phyloP scores from a whole-genome alignment of 2,113 vertebrate species.

The Trematomus loennbergii region DNA sequence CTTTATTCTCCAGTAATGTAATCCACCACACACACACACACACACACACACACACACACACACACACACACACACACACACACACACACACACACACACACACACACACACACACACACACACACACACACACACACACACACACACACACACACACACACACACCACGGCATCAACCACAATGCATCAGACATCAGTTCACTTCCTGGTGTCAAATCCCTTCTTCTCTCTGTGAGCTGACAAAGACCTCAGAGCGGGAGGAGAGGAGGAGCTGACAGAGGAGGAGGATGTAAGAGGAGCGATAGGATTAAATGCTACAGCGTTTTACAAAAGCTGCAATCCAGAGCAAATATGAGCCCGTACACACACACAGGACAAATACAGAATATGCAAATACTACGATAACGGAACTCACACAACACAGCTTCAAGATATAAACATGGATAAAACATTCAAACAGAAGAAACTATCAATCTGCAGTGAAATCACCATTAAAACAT shows the following conservation, averaged over 20 bases:
- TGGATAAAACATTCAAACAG: no score
- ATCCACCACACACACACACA: constrained; percentile 38
- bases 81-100: constrained; percentile 26
- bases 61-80: constrained; percentile 26
- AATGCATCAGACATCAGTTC: constrained; percentile 28
- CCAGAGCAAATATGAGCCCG: not conserved
- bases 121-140: constrained; percentile 29
- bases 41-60: constrained; percentile 19
- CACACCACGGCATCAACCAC: constrained; percentile 15
- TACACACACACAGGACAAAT: not conserved
- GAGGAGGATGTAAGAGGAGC: not conserved
- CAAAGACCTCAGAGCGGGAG: constrained; percentile 11
- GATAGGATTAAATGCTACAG: not conserved
- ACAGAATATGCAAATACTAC: not conserved
- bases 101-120: constrained; percentile 27
- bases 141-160: constrained; percentile 24
- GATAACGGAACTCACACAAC: no score
- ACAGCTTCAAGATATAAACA: no score
- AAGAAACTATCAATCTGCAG: no score
- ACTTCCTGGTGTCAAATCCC: constrained; percentile 60
- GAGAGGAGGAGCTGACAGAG: not conserved
- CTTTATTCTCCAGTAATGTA: constrained; percentile 65
- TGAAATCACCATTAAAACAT: no score
- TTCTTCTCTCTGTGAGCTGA: constrained; percentile 35
- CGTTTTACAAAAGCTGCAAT: not conserved